phyloP scores from a whole-genome alignment of 1,140 invertebrate genomes.

The Drosophila tropicalis region DNA sequence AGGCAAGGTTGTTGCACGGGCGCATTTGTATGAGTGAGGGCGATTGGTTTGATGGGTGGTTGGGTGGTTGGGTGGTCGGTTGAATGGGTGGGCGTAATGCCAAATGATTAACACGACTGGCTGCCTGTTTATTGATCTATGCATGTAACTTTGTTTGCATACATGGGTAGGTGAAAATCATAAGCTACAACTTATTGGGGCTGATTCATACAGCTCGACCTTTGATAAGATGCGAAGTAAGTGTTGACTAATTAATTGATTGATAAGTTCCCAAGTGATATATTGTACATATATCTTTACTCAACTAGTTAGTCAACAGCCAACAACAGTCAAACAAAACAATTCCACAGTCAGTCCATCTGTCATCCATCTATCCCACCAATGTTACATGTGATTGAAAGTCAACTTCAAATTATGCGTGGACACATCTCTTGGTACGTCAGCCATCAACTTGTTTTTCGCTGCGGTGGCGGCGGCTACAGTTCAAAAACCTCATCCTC shows the following conservation, averaged over 20 bases:
- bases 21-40: conserved; percentile 11
- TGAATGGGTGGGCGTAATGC: not conserved
- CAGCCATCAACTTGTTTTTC: conserved; percentile 16
- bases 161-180: conserved; percentile 30
- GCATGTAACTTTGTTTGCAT: conserved; percentile 38
- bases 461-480: conserved; percentile 25
- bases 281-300: not conserved
- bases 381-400: not conserved
- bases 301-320: not conserved
- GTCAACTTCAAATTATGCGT: conserved; percentile 43
- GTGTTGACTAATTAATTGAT: conserved; percentile 54
- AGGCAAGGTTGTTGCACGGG: conserved; percentile 17
- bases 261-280: conserved; percentile 19
- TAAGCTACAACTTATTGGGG: not conserved
- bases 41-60: not conserved
- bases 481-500: conserved; percentile 69
- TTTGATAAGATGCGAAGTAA: conserved; percentile 26
- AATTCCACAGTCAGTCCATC: not conserved
- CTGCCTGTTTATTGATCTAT: conserved; percentile 61
- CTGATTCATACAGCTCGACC: conserved; percentile 36
- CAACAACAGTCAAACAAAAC: not conserved
- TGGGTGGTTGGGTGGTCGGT: not conserved
- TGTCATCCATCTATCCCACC: not conserved
- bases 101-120: conserved; percentile 55
- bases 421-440: conserved; percentile 27